Evolutionary conservation across 2,113 vertebrate genomes (phyloP).

Genomic region (Corythaixoides concolor): DNA sequence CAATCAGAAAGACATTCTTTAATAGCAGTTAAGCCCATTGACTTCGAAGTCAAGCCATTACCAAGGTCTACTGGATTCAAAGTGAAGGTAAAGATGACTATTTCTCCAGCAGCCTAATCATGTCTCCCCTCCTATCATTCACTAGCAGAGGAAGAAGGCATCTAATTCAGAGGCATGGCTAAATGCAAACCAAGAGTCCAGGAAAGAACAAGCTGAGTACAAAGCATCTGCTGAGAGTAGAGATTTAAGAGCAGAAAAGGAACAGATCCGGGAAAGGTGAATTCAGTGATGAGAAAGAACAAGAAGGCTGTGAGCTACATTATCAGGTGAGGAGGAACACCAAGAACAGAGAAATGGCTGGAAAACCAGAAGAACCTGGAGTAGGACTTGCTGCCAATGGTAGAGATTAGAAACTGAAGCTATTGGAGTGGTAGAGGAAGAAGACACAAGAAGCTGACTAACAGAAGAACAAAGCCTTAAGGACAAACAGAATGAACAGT

Average conservation of each 20-base stretch:
- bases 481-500: neutral
- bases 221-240: neutral
- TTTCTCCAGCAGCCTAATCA: neutral
- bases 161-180: neutral
- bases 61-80: neutral
- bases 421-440: neutral
- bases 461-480: neutral
- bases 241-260: neutral
- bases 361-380: neutral
- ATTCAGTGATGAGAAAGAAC: neutral
- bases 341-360: neutral
- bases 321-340: neutral
- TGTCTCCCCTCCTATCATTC: neutral
- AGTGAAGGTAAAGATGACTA: neutral
- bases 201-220: neutral
- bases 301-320: neutral
- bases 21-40: neutral
- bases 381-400: neutral
- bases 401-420: neutral
- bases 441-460: neutral
- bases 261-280: neutral
- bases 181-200: neutral
- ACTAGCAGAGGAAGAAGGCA: neutral
- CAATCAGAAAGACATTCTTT: neutral
- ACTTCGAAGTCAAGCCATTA: neutral